phyloP scores from a whole-genome alignment of 2,888 invertebrate species.

The Eutolmus rufibarbis region DNA sequence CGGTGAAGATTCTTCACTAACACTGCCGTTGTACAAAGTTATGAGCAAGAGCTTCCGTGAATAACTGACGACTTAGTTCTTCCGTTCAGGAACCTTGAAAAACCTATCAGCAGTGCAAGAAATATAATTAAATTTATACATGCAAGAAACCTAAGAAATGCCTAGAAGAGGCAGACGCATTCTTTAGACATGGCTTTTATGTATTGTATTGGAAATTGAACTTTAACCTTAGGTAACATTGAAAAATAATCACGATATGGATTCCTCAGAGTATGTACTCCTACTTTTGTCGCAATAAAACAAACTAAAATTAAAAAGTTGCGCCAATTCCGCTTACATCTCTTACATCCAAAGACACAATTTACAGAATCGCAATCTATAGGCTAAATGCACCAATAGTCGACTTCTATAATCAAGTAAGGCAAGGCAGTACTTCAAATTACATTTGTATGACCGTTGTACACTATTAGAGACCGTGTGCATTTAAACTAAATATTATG shows the following conservation, averaged over 20 bases:
- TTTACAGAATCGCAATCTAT: too few species aligned
- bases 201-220: neutral
- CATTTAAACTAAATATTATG: too few species aligned
- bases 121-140: constrained; percentile 46
- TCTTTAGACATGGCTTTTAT: neutral
- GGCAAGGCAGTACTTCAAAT: too few species aligned
- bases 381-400: too few species aligned
- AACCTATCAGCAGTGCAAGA: neutral
- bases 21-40: neutral
- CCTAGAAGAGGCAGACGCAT: neutral
- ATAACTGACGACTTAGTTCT: constrained; percentile 35
- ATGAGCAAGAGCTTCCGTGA: neutral
- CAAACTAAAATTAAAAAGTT: too few species aligned
- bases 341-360: neutral
- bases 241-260: neutral
- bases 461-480: too few species aligned
- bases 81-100: constrained; percentile 2
- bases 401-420: too few species aligned
- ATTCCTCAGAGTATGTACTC: neutral
- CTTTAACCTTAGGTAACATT: neutral
- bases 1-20: neutral
- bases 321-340: too few species aligned
- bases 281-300: neutral
- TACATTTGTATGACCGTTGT: too few species aligned
- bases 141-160: constrained; percentile 42